Conservation (phyloP, 1,140 invertebrate genomes). For the Scaptomyza hsui region DNA sequence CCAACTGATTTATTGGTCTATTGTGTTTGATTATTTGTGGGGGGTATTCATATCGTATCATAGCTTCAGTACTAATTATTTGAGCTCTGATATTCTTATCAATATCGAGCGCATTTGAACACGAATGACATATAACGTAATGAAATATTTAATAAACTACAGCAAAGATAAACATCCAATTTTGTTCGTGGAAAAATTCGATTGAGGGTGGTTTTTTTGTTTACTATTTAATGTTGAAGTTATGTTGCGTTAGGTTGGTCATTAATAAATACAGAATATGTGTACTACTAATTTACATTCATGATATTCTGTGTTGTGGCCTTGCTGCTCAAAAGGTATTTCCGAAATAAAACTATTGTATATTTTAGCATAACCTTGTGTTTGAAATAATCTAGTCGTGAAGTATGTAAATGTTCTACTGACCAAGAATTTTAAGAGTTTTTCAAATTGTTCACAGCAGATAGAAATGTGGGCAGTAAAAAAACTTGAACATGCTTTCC, state of each 20-base stretch:
- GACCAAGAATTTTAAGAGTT: too few species aligned
- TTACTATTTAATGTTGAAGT: constrained; percentile 6
- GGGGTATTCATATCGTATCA: background rate
- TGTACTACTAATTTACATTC: background rate
- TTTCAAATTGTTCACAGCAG: too few species aligned
- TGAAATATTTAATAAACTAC: constrained; percentile 27
- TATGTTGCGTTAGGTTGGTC: background rate
- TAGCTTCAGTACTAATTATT: constrained; percentile 5
- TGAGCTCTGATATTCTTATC: constrained; percentile 32
- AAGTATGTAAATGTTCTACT: too few species aligned
- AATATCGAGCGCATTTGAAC: background rate
- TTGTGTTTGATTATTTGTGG: constrained; percentile 15
- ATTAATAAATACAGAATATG: background rate
- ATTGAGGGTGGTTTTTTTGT: background rate
- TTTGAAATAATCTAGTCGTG: too few species aligned
- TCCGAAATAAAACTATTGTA: too few species aligned
- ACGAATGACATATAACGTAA: constrained; percentile 22
- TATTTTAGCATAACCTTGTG: too few species aligned
- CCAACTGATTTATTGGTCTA: constrained; percentile 15
- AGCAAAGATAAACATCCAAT: constrained; percentile 33
- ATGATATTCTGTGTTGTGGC: too few species aligned
- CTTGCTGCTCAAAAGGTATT: too few species aligned
- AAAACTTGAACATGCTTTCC: too few species aligned
- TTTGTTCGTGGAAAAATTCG: constrained; percentile 4
- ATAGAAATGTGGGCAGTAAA: too few species aligned